These are phyloP conservation scores for Trididemnum clinides DNA, from an alignment of 23 tunicate genomes.

Conservation along the genomic window DNA sequence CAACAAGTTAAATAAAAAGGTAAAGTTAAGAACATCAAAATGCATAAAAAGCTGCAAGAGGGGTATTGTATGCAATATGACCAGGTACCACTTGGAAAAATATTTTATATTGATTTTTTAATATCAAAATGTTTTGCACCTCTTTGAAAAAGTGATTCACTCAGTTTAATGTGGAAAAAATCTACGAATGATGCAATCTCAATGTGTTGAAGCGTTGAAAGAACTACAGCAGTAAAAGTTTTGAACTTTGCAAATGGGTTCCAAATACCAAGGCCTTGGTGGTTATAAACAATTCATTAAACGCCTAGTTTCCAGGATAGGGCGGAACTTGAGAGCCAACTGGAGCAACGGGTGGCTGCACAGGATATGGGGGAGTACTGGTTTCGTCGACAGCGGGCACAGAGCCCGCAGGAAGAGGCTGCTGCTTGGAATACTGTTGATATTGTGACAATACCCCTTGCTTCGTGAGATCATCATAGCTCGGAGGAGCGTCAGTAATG, in stretches of 20 bases:
- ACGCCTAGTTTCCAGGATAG: not conserved
- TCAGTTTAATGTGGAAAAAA: too few relatives aligned
- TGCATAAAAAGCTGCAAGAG: not conserved
- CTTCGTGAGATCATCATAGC: not conserved
- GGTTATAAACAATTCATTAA: too few relatives aligned
- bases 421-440: not conserved
- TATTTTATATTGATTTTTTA: too few relatives aligned
- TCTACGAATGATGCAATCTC: too few relatives aligned
- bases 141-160: too few relatives aligned
- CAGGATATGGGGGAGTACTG: not conserved
- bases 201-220: too few relatives aligned
- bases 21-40: not conserved
- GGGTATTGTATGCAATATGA: not conserved
- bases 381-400: not conserved
- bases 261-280: too few relatives aligned
- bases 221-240: too few relatives aligned
- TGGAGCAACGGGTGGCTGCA: not conserved
- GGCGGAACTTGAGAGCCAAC: not conserved
- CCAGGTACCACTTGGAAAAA: too few relatives aligned
- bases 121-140: too few relatives aligned
- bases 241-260: too few relatives aligned
- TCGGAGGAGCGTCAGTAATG: constrained; percentile 9
- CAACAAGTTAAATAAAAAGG: not conserved
- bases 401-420: not conserved
- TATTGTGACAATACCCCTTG: not conserved